These are phyloP conservation scores for Diadema setosum DNA, from an alignment of 35 echinoderm and acorn worm species.

Conservation along the genomic window DNA sequence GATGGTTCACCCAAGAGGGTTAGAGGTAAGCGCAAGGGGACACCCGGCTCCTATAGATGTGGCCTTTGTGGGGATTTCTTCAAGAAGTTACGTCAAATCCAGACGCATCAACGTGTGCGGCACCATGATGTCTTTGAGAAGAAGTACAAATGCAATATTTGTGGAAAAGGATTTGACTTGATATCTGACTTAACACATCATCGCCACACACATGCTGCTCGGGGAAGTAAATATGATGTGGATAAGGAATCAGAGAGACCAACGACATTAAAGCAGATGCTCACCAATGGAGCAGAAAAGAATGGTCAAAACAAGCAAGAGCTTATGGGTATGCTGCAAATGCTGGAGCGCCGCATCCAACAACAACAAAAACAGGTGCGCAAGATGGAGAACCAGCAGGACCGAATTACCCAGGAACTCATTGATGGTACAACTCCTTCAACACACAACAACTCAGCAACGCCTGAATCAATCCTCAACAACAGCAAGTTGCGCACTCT, in stretches of 20 bases:
- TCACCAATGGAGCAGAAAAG: background rate
- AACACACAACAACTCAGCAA: background rate
- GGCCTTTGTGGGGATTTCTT: slow-evolving; percentile 90
- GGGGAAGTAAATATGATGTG: slow-evolving; percentile 77
- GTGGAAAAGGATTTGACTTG: slow-evolving; percentile 93
- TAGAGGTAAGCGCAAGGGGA: slow-evolving; percentile 64
- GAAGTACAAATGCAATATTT: slow-evolving; percentile 99
- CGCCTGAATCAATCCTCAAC: background rate
- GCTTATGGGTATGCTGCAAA: slow-evolving; percentile 90
- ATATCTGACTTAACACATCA: slow-evolving; percentile 96
- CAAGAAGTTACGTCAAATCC: slow-evolving; percentile 93
- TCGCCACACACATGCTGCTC: slow-evolving; percentile 69
- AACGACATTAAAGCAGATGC: slow-evolving; percentile 18
- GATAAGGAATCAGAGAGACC: slow-evolving; percentile 60
- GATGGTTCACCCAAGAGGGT: slow-evolving; percentile 57
- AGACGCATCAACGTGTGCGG: slow-evolving; percentile 91
- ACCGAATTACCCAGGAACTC: slow-evolving; percentile 55
- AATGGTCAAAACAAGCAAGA: slow-evolving; percentile 83
- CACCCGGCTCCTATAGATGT: slow-evolving; percentile 73
- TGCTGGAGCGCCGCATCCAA: slow-evolving; percentile 88
- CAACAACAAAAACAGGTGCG: slow-evolving; percentile 85
- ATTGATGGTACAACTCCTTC: background rate
- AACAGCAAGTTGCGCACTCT: slow-evolving; percentile 71
- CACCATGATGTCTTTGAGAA: slow-evolving; percentile 98
- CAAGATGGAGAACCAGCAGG: slow-evolving; percentile 90